Percentiles rank a stretch among this genome's conserved stretches.
phyloP scores from a whole-genome alignment of 2,888 invertebrate species.

The Kuschelorhynchus macadamiae region DNA sequence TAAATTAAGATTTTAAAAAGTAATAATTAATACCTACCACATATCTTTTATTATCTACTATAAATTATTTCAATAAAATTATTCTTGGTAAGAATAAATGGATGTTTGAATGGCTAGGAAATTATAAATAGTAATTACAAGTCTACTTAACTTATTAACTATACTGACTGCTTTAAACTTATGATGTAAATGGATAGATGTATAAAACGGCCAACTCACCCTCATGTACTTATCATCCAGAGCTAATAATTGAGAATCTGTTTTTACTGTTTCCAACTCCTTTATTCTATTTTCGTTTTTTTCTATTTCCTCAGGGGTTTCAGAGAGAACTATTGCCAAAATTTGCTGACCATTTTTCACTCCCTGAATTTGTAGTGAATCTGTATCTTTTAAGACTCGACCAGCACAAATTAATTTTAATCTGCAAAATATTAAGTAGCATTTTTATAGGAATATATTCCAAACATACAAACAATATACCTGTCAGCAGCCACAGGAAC shows the following conservation, averaged over 20 bases:
- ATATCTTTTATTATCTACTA: too few relatives aligned
- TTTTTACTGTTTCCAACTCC: constrained; percentile 65
- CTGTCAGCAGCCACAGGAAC: constrained; percentile 67
- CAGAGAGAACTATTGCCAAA: constrained; percentile 73
- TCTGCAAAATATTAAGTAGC: constrained; percentile 64
- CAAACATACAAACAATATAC: constrained; percentile 61
- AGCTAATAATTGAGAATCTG: constrained; percentile 67
- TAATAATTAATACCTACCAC: too few relatives aligned
- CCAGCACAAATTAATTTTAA: constrained; percentile 80
- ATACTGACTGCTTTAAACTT: too few relatives aligned
- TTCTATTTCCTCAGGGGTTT: constrained; percentile 63
- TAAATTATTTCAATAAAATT: too few relatives aligned
- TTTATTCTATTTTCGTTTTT: constrained; percentile 63
- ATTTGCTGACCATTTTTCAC: constrained; percentile 79
- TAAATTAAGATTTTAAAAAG: too few relatives aligned
- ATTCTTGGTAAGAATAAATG: too few relatives aligned
- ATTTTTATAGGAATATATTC: not conserved
- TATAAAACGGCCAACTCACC: too few relatives aligned
- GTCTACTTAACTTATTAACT: too few relatives aligned
- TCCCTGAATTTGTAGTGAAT: constrained; percentile 72
- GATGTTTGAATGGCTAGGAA: too few relatives aligned
- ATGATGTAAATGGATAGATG: too few relatives aligned
- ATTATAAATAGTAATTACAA: too few relatives aligned
- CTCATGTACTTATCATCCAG: constrained; percentile 74
- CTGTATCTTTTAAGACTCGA: constrained; percentile 73